Percentiles rank a stretch among this genome's conserved stretches.
phyloP scores from a whole-genome alignment of 2,888 invertebrate genomes.

The Molorchus minor region DNA sequence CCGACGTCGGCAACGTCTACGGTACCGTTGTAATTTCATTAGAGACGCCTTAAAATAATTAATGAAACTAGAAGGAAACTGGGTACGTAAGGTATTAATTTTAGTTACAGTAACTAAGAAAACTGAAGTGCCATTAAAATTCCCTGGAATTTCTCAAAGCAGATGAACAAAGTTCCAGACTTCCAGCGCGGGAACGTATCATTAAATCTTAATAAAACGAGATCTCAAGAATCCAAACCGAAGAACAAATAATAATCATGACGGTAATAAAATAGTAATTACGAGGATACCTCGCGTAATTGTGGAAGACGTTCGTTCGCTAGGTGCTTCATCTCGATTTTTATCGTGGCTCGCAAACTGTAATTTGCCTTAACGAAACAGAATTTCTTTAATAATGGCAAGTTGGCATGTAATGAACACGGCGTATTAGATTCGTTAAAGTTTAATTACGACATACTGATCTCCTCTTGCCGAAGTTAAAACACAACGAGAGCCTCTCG shows the following conservation, averaged over 20 bases:
- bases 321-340: conserved; percentile 32
- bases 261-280: conserved; percentile 46
- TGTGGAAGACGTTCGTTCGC: conserved; percentile 31
- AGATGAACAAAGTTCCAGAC: conserved; percentile 13
- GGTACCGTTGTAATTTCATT: background rate
- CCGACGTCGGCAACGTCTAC: too few species aligned
- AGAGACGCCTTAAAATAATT: conserved; percentile 9
- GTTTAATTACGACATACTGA: conserved; percentile 44
- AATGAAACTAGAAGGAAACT: conserved; percentile 7
- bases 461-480: conserved; percentile 24
- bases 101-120: conserved; percentile 19
- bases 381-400: conserved; percentile 38
- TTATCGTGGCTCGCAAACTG: conserved; percentile 35
- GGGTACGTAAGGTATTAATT: conserved; percentile 15
- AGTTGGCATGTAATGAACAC: conserved; percentile 40
- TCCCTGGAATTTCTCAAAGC: conserved; percentile 11
- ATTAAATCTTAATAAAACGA: conserved; percentile 39
- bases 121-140: conserved; percentile 24
- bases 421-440: conserved; percentile 41
- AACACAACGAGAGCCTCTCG: conserved; percentile 16
- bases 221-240: conserved; percentile 34
- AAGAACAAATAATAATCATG: conserved; percentile 45
- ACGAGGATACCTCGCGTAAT: conserved; percentile 42
- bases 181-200: conserved; percentile 34
- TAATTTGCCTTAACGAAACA: conserved; percentile 39